Evolutionary conservation across 2,888 invertebrate genomes (phyloP), one percentile per base, ranked within the genome.

Genomic region (Thera britannica): DNA sequence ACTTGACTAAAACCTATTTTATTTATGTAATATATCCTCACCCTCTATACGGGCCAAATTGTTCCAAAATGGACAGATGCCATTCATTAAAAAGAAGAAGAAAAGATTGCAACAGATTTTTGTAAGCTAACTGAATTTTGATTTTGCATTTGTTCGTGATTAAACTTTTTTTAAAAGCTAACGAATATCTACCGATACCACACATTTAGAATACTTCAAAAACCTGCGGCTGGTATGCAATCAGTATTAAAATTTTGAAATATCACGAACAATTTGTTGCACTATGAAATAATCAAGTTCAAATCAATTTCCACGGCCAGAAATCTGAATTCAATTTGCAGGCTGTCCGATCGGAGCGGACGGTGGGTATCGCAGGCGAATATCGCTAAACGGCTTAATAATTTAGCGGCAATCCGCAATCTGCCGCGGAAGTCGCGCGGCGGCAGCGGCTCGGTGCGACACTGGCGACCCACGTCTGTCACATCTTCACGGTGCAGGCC

Each of bases 261-360:
- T 44, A 70, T 65, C 54, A 12, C 55, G 34, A 67, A 83, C 80
- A 86, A 85, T 83, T 80, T 82, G 75, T 76, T 77, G 78, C 79
- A 78, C 77, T 89, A 90, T 90, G 90, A 90, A 91, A 90, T 90
- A 64, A 92, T 90, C 88, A 89, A 83, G 88, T 88, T 85, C 89
- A 88, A 92, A 93, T 93, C 92, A 92, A 92, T 93, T 93, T 90
- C 85, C 86, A 86, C 77, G 84, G 83, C 84, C 87, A 88, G 92
- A 90, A 92, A 92, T 92, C 90, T 93, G 91, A 92, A 93, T 93
- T 90, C 93, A 93, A 93, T 93, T 93, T 93, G 90, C 88, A 84
- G 90, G 87, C 90, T 92, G 93, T 93, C 93, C 90, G 92, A 89
- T 89, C 83, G 87, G 79, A 83, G 84, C 83, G 85, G 83, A 79